These are phyloP conservation scores for Bombus impatiens DNA, from an alignment of 1,140 invertebrate species.

Conservation along the genomic window DNA sequence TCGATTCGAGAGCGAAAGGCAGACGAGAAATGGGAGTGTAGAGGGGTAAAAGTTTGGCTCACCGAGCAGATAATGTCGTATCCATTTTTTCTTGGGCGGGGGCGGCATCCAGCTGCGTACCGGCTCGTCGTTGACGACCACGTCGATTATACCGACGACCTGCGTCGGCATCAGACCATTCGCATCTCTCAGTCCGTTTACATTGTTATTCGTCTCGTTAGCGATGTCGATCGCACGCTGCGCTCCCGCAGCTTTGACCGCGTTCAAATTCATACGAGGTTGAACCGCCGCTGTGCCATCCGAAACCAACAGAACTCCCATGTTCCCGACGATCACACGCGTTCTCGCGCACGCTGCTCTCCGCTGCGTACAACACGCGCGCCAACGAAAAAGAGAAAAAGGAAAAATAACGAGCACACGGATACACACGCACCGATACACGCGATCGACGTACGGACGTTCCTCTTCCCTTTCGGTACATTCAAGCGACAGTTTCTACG, in stretches of 20 bases:
- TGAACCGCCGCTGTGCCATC: constrained; percentile 70
- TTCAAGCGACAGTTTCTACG: not conserved
- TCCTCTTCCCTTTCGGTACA: not conserved
- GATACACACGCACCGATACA: not conserved
- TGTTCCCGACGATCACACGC: constrained; percentile 55
- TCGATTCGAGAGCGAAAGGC: not conserved
- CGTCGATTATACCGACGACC: constrained; percentile 62
- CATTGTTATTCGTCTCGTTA: constrained; percentile 63
- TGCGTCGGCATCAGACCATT: constrained; percentile 59
- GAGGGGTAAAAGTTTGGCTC: constrained; percentile 61
- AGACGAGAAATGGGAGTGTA: not conserved
- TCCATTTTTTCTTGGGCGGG: constrained; percentile 89
- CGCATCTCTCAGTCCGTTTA: constrained; percentile 59
- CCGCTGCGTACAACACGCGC: not conserved
- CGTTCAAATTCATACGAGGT: constrained; percentile 68
- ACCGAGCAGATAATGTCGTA: constrained; percentile 86
- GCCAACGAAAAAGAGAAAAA: not conserved
- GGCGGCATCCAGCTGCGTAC: constrained; percentile 78
- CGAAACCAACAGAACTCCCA: constrained; percentile 78
- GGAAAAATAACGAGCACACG: not conserved
- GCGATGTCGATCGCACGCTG: constrained; percentile 43
- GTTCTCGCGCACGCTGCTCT: not conserved
- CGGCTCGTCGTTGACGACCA: constrained; percentile 61
- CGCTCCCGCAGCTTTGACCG: constrained; percentile 38
- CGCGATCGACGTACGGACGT: not conserved